A percentile compares a stretch with the other conserved stretches of the same genome.
Evolutionary conservation across 2,113 vertebrate species (phyloP).

Genomic region (Tympanuchus pallidicinctus): DNA sequence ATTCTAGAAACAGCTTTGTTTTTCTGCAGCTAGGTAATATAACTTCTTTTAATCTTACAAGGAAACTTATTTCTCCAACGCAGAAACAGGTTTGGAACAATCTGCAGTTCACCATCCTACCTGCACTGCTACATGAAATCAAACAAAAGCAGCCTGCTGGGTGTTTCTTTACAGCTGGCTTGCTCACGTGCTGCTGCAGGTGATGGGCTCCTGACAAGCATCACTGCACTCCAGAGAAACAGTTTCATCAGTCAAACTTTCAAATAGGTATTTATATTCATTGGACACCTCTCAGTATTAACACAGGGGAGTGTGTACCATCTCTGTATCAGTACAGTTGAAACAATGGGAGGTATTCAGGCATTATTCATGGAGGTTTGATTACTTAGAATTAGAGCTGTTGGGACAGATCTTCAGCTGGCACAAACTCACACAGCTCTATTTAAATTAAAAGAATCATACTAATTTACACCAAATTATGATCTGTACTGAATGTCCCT

Average conservation of each 20-base stretch:
- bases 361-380: constrained; percentile 32
- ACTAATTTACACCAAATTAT: constrained; percentile 39
- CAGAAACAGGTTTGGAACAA: constrained; percentile 13
- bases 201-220: constrained; percentile 60
- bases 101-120: background rate
- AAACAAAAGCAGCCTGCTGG: constrained; percentile 38
- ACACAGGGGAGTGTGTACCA: background rate
- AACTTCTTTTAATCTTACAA: background rate
- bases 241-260: background rate
- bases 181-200: constrained; percentile 27
- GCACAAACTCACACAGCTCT: constrained; percentile 20
- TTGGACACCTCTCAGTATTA: background rate
- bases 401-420: constrained; percentile 16
- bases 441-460: constrained; percentile 18
- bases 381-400: constrained; percentile 35
- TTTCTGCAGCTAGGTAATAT: background rate
- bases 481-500: background rate
- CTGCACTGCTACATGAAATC: constrained; percentile 28
- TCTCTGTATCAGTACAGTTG: background rate
- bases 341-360: background rate
- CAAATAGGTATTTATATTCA: constrained; percentile 44
- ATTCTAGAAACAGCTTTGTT: background rate
- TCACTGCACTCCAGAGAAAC: background rate
- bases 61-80: background rate
- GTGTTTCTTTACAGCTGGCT: constrained; percentile 7